Evolutionary conservation across 2,113 vertebrate species (phyloP), one percentile per base, ranked within the genome.

Genomic region (Perca schrenkii): DNA sequence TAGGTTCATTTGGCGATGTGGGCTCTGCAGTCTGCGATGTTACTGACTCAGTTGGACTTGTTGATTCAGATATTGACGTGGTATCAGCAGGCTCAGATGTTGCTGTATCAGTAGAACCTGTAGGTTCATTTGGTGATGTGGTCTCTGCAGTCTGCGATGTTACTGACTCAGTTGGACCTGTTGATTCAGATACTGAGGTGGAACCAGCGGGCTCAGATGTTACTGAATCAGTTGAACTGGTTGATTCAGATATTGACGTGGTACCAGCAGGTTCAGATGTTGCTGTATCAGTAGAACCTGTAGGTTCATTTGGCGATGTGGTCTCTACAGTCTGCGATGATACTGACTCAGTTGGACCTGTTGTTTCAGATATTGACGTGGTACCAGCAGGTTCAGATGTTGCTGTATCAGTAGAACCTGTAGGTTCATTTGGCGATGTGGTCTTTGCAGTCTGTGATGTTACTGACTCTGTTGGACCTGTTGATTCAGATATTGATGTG

Each of bases 251-350:
- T 28, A 6, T 12, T 19, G 10, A 57, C 0, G 56, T 57, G 12
- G 10, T n/a, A 2, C 1, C 19, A 2, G 34, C 60, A 4, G 60
- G 4, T 4, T 62, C 31, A 12, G 3, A 19, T 10, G 60, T 62
- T 8, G 12, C 16, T 21, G 17, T 21, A 7, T 21, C 31, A 5
- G 60, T 62, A 0, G 19, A 21, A 63, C 1, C 6, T 4, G 19
- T 63, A 1, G 0, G 1, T 4, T 63, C 61, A 43, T 19, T 4
- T 25, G 0, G 6, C 2, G 1, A 4, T 1, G 21, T 64, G 21
- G 36, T 64, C 12, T 22, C 21, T 14, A 2, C 5, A 64, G 62
- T 1, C 0, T 25, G 12, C 8, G 50, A 53, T n/a, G 54, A 25
- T 49, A 49, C 3, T 1, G 10, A 14, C 1, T 53, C 17, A 25